Conservation (phyloP, 2,888 invertebrate species). For the Machimus rusticus region DNA sequence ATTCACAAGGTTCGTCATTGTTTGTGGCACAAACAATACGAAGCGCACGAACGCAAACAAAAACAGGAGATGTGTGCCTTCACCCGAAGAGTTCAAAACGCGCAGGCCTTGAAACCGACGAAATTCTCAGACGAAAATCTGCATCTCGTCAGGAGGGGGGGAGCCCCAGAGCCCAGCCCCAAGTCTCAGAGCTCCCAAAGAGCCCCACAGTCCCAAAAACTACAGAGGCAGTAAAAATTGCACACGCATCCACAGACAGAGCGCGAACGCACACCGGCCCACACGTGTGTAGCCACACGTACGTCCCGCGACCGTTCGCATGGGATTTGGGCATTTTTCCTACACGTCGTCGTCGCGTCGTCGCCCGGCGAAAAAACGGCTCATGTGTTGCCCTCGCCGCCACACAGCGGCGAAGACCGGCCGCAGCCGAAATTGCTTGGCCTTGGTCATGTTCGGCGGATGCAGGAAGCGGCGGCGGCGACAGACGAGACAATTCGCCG, state of each 20-base stretch:
- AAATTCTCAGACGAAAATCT: constrained; percentile 44
- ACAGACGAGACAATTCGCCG: constrained; percentile 16
- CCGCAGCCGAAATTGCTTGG: constrained; percentile 54
- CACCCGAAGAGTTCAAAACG: neutral
- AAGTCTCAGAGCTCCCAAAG: neutral
- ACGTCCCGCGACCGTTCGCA: neutral
- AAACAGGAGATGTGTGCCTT: constrained; percentile 22
- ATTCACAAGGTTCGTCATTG: constrained; percentile 29
- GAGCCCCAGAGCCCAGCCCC: neutral
- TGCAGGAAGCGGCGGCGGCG: constrained; percentile 34
- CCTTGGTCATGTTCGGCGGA: constrained; percentile 52
- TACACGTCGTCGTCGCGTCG: neutral
- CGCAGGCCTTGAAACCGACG: constrained; percentile 41
- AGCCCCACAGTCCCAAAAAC: constrained; percentile 25
- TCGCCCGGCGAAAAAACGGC: neutral
- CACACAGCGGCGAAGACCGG: constrained; percentile 48
- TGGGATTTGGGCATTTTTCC: neutral
- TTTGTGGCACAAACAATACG: constrained; percentile 14
- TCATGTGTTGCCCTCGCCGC: neutral
- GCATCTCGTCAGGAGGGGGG: constrained; percentile 8
- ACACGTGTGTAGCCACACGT: neutral
- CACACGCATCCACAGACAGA: constrained; percentile 39
- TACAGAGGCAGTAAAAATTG: constrained; percentile 37
- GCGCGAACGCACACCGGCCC: constrained; percentile 5
- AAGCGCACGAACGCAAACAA: constrained; percentile 27